Base-by-base conservation (phyloP, 2,797 vertebrate species). In the Varecia variegata region DNA sequence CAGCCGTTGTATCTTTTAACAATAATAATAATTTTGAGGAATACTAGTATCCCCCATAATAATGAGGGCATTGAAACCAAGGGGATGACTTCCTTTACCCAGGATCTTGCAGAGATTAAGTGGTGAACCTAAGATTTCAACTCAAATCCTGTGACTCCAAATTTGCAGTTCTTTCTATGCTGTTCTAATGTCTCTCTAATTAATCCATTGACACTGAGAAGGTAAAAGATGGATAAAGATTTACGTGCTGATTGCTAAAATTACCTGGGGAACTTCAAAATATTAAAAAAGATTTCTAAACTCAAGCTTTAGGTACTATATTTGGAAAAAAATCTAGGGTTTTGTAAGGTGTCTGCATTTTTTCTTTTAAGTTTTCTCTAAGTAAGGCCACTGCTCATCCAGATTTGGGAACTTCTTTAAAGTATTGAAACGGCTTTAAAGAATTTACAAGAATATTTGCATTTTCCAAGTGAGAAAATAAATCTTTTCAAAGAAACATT, bases 391-490 rank as follows among this genome's bases (percentile, higher is more conserved):
- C 25, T n/a, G 11, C 58, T 82, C 32, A 54, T 27, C 21, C 52
- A 90, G n/a, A 83, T 88, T 77, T 90, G 21, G 17, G 10, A 56
- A 68, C 25, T 40, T 67, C 23, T 91, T 89, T 56, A 81, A 70
- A 88, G 50, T 74, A 70, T 11, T 73, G 76, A 92, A 7, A 73
- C 10, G 79, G 3, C n/a, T 84, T 90, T 93, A 92, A 94, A 79
- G 12, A 88, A 83, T 88, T 85, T 80, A 11, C 50, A 93, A 87
- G 58, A 76, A 52, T 65, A 94, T 90, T 85, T 92, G 76, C 38
- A 89, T 88, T 96, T 97, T 81, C 85, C 32, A 65, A 80, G 40
- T 35, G 4, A 52, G 40, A 58, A 90, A 84, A 92, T 47, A 93
- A 30, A 62, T 82, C 7, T 81, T 93, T 76, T 47, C 81, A 90